Conservation (phyloP, 2,888 invertebrate species). For the Lasioglossum morio region DNA sequence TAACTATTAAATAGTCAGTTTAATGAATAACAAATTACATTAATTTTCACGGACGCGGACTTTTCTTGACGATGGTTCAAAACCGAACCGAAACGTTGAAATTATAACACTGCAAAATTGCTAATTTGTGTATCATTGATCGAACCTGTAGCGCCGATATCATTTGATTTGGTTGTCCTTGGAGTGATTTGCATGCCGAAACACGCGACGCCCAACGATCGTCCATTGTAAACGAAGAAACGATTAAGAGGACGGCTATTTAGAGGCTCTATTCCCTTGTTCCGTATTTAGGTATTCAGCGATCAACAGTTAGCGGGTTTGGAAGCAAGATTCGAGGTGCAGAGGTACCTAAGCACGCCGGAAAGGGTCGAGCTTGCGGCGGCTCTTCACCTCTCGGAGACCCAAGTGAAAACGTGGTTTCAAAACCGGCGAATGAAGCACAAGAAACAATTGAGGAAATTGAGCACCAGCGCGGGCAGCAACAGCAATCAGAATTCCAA, state of each 20-base stretch:
- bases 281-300: constrained; percentile 86
- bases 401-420: constrained; percentile 99
- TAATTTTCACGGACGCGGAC: too few relatives aligned
- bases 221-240: neutral
- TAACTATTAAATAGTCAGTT: too few relatives aligned
- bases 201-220: neutral
- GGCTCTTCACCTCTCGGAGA: constrained; percentile 96
- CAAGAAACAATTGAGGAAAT: constrained; percentile 94
- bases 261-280: neutral
- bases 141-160: too few relatives aligned
- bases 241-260: neutral
- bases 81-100: too few relatives aligned
- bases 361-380: constrained; percentile 97
- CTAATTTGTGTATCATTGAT: too few relatives aligned
- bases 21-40: too few relatives aligned
- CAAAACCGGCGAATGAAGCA: constrained; percentile 99
- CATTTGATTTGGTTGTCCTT: neutral
- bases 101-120: too few relatives aligned
- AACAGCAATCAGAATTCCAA: constrained; percentile 69
- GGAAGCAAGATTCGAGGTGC: constrained; percentile 97
- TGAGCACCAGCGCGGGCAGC: constrained; percentile 84
- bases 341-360: constrained; percentile 97
- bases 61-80: too few relatives aligned
- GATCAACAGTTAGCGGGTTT: constrained; percentile 93
- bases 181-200: neutral